These are phyloP conservation scores for Drosophila kohkoa DNA, from an alignment of 1,140 invertebrate species.

Conservation along the genomic window DNA sequence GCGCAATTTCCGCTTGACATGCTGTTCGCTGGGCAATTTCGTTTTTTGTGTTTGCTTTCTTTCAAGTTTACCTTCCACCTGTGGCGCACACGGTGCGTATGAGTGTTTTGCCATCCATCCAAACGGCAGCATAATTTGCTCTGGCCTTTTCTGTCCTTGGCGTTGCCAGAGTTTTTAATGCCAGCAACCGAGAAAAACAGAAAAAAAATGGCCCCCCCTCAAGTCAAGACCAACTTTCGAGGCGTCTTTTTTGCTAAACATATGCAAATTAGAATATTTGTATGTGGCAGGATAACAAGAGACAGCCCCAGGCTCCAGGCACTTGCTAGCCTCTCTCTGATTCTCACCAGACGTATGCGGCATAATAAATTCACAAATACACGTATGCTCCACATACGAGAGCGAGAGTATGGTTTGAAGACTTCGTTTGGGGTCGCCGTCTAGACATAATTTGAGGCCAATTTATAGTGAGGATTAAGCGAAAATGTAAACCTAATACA, in stretches of 20 bases:
- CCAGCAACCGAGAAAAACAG: slow-evolving; percentile 7
- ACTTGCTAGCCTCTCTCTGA: slow-evolving; percentile 6
- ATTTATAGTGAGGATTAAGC: slow-evolving; percentile 45
- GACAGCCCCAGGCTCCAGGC: slow-evolving; percentile 12
- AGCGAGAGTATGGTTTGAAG: background rate
- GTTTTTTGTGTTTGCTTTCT: slow-evolving; percentile 38
- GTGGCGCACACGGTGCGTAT: slow-evolving; percentile 67
- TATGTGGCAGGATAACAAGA: slow-evolving; percentile 61
- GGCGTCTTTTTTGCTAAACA: slow-evolving; percentile 56
- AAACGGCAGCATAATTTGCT: slow-evolving; percentile 38
- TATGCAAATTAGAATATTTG: slow-evolving; percentile 82
- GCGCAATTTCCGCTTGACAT: slow-evolving; percentile 64
- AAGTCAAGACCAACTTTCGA: slow-evolving; percentile 24
- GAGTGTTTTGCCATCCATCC: slow-evolving; percentile 31
- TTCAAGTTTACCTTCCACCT: slow-evolving; percentile 64
- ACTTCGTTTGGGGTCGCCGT: slow-evolving; percentile 36
- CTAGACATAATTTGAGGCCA: slow-evolving; percentile 69
- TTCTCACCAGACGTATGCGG: slow-evolving; percentile 53
- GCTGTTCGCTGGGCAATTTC: slow-evolving; percentile 55
- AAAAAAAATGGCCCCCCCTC: slow-evolving; percentile 42
- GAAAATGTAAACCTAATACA: slow-evolving; percentile 12
- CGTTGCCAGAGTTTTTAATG: slow-evolving; percentile 36
- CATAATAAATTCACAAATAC: slow-evolving; percentile 35
- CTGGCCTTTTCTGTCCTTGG: slow-evolving; percentile 21
- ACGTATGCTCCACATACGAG: slow-evolving; percentile 10